Base-by-base conservation (phyloP, 2,113 vertebrate species). In the Lampris incognitus region DNA sequence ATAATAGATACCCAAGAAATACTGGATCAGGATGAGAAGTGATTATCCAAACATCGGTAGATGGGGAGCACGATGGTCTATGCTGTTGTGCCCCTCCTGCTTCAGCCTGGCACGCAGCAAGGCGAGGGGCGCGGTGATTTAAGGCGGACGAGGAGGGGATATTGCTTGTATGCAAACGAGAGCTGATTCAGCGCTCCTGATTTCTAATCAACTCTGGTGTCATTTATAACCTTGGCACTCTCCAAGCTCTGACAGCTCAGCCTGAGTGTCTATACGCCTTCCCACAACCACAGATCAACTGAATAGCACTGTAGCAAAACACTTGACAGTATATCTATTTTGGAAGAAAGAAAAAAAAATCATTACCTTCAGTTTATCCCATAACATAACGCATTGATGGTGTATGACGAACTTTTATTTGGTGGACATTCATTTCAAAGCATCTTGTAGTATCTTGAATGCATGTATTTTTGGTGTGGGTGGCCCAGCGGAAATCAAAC, bases 91-190 rank as follows among this genome's bases (percentile, higher is more conserved):
- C 81, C 80, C 82, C 82, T 81, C 64, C 81, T 72, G 73, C 82
- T 77, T 66, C 49, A 13, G 83, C 69, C 78, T 55, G 84, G 69
- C 60, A 41, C 40, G 70, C 84, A 56, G 73, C 49, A 40, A 73
- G 81, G 62, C 42, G 84, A 85, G 85, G 87, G 87, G 76, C 87
- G 8, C 76, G 0, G 77, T 91, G 92, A 93, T 92, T 93, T 92
- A 93, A 81, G 85, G 78, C 89, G 5, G 77, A 83, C 11, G 69
- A 88, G 91, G 81, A 76, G 66, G 86, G 89, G 92, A 94, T 93
- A 93, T 92, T 95, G 89, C 94, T 87, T 87, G 91, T 91, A 95
- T 95, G 95, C 94, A 96, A 93, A 95, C 87, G 85, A 93, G 86
- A 89, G 91, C 94, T 94, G 93, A 95, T 91, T 95, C 92, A 94